A percentile compares a stretch with the other conserved stretches of the same genome.
phyloP scores from a whole-genome alignment of 2,888 invertebrate species.

The Beris morrisii region DNA sequence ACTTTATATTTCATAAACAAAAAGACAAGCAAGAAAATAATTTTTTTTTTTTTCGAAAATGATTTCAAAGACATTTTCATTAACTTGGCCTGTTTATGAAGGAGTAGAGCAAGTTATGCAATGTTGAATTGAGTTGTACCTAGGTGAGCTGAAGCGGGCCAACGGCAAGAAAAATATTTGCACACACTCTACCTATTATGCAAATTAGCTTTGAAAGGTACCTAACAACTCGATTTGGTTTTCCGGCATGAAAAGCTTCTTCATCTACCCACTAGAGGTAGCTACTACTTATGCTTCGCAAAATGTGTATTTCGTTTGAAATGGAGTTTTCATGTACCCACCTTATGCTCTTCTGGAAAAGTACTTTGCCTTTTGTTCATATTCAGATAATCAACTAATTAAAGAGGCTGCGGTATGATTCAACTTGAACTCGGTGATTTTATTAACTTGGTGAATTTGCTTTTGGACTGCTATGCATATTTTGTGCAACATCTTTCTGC shows the following conservation, averaged over 20 bases:
- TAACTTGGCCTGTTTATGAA: background rate
- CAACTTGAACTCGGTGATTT: no score
- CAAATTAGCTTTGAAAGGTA: conserved; percentile 14
- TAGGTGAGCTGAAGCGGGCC: background rate
- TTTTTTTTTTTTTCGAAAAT: background rate
- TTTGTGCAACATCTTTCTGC: no score
- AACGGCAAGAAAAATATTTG: conserved; percentile 19
- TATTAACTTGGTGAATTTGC: no score
- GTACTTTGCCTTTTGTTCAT: background rate
- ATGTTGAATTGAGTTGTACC: background rate
- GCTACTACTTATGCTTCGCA: background rate
- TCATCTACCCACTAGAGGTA: background rate
- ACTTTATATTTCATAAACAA: no score
- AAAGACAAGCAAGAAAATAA: no score
- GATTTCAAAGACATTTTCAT: conserved; percentile 12
- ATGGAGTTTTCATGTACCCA: conserved; percentile 15
- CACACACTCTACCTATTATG: conserved; percentile 20
- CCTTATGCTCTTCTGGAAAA: conserved; percentile 13
- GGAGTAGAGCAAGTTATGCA: background rate
- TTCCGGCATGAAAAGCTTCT: conserved; percentile 1
- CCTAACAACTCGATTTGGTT: conserved; percentile 20
- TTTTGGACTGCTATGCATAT: no score
- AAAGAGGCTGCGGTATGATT: no score
- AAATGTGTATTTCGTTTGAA: background rate
- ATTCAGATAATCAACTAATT: no score